These are phyloP conservation scores for Zaprionus tsacasi DNA, from an alignment of 1,140 invertebrate genomes.

Conservation along the genomic window DNA sequence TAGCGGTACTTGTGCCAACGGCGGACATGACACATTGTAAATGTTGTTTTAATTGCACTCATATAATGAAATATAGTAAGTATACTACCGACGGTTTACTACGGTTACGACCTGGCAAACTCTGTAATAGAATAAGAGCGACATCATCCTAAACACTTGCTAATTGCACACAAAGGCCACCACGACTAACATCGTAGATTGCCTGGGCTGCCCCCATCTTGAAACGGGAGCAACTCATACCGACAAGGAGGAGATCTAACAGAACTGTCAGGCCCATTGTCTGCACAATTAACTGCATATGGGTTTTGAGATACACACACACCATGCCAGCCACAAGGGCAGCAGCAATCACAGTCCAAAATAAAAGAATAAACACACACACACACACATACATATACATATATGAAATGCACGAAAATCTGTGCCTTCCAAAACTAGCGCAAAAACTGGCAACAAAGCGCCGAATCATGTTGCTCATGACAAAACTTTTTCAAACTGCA, in stretches of 20 bases:
- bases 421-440: slow-evolving; percentile 17
- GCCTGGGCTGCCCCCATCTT: background rate
- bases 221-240: slow-evolving; percentile 11
- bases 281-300: slow-evolving; percentile 43
- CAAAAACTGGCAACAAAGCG: slow-evolving; percentile 27
- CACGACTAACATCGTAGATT: too few species aligned
- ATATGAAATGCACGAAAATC: slow-evolving; percentile 26
- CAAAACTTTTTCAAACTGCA: slow-evolving; percentile 16
- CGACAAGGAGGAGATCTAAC: slow-evolving; percentile 7
- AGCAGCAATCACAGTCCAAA: slow-evolving; percentile 35
- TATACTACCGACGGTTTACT: slow-evolving; percentile 17
- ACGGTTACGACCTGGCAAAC: background rate
- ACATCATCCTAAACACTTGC: slow-evolving; percentile 53
- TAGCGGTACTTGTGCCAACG: slow-evolving; percentile 43
- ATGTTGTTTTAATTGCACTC: slow-evolving; percentile 71
- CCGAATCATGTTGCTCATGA: slow-evolving; percentile 39
- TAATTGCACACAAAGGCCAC: slow-evolving; percentile 47
- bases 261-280: slow-evolving; percentile 36
- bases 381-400: slow-evolving; percentile 8
- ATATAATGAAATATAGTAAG: slow-evolving; percentile 46
- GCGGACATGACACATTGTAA: slow-evolving; percentile 68
- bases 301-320: slow-evolving; percentile 26
- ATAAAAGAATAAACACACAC: slow-evolving; percentile 14
- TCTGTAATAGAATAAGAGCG: slow-evolving; percentile 55
- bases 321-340: slow-evolving; percentile 40